phyloP scores from a whole-genome alignment of 2,888 invertebrate genomes.

The Sepioteuthis lessoniana region DNA sequence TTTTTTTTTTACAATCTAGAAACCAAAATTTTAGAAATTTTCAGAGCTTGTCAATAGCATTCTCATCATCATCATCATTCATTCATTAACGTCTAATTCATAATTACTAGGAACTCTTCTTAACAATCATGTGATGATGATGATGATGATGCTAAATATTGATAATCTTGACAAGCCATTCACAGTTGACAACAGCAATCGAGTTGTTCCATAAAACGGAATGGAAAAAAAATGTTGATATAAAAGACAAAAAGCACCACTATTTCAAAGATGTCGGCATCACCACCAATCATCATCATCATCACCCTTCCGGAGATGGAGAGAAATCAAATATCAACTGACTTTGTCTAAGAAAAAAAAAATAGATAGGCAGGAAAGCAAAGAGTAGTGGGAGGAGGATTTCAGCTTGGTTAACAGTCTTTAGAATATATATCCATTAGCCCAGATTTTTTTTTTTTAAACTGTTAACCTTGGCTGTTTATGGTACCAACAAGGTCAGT shows the following conservation, averaged over 20 bases:
- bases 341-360: not conserved
- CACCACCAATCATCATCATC: not conserved
- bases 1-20: not conserved
- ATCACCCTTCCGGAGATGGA: slow-evolving; percentile 10
- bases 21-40: not conserved
- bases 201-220: not conserved
- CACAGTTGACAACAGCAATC: not conserved
- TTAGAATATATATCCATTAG: not conserved
- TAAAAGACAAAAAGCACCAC: slow-evolving; percentile 33
- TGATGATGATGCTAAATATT: not conserved
- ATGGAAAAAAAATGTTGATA: not conserved
- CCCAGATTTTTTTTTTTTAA: not conserved
- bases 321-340: not conserved
- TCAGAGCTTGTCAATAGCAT: not conserved
- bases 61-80: not conserved
- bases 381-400: not conserved
- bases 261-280: slow-evolving; percentile 14
- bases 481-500: not conserved
- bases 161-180: not conserved
- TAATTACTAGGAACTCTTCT: not conserved
- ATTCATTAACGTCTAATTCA: not conserved
- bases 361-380: not conserved
- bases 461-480: not conserved
- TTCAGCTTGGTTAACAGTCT: not conserved
- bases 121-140: not conserved